These are phyloP conservation scores for Setipinna tenuifilis DNA, from an alignment of 2,797 vertebrate genomes.

Conservation along the genomic window DNA sequence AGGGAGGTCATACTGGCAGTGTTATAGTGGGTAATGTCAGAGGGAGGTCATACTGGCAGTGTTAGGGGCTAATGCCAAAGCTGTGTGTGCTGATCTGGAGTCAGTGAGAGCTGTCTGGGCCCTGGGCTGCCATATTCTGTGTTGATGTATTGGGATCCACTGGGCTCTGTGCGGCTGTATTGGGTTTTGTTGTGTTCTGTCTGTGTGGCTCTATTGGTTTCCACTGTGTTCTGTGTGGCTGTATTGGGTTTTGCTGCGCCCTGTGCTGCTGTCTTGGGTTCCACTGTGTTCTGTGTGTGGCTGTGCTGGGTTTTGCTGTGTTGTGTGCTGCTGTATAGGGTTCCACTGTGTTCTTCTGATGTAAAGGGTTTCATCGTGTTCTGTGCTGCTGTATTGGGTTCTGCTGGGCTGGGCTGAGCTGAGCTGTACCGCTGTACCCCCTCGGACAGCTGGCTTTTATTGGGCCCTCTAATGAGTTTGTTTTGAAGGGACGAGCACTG, in stretches of 20 bases:
- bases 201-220: background rate
- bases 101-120: background rate
- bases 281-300: too few species aligned
- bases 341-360: background rate
- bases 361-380: background rate
- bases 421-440: slow-evolving; percentile 30
- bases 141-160: too few species aligned
- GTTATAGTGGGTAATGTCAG: too few species aligned
- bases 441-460: slow-evolving; percentile 75
- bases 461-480: slow-evolving; percentile 75
- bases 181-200: too few species aligned
- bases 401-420: background rate
- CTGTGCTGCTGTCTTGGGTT: background rate
- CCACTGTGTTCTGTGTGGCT: background rate
- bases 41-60: too few species aligned
- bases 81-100: background rate
- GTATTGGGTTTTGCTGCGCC: background rate
- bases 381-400: background rate
- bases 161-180: background rate
- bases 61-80: background rate
- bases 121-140: background rate
- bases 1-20: too few species aligned
- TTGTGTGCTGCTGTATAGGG: too few species aligned
- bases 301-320: too few species aligned
- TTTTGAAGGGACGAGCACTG: slow-evolving; percentile 66